Conservation (phyloP, 1,140 invertebrate species). For the Drosophila prosaltans region DNA sequence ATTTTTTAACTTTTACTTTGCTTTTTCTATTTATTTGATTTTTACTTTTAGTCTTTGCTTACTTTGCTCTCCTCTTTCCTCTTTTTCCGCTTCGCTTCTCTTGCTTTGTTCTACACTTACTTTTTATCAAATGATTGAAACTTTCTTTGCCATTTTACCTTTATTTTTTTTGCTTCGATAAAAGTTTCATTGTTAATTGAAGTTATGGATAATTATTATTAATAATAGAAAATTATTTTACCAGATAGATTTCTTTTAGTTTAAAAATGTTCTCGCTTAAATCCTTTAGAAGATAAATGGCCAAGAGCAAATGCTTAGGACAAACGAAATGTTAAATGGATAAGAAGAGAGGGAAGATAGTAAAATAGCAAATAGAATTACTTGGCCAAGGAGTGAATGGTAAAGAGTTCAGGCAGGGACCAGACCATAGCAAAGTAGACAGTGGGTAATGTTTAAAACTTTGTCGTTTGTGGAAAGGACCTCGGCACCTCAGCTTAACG, state of each 20-base stretch:
- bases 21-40: too few species aligned
- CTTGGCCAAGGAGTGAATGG: conserved; percentile 24
- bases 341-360: conserved; percentile 64
- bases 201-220: conserved; percentile 5
- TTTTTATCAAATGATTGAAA: neutral
- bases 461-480: conserved; percentile 8
- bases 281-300: conserved; percentile 43
- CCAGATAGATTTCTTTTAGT: neutral
- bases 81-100: neutral
- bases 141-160: neutral
- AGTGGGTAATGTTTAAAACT: conserved; percentile 4
- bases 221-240: neutral
- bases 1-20: too few species aligned
- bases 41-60: neutral
- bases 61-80: neutral
- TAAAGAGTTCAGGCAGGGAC: conserved; percentile 23
- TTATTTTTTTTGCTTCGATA: neutral
- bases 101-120: neutral
- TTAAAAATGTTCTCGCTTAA: neutral
- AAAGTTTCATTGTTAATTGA: neutral
- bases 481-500: conserved; percentile 4
- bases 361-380: conserved; percentile 60
- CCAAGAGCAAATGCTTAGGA: conserved; percentile 21
- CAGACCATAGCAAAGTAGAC: neutral
- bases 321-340: conserved; percentile 69